These are phyloP conservation scores for Addax nasomaculatus DNA, from an alignment of 2,113 vertebrate genomes.

Conservation along the genomic window DNA sequence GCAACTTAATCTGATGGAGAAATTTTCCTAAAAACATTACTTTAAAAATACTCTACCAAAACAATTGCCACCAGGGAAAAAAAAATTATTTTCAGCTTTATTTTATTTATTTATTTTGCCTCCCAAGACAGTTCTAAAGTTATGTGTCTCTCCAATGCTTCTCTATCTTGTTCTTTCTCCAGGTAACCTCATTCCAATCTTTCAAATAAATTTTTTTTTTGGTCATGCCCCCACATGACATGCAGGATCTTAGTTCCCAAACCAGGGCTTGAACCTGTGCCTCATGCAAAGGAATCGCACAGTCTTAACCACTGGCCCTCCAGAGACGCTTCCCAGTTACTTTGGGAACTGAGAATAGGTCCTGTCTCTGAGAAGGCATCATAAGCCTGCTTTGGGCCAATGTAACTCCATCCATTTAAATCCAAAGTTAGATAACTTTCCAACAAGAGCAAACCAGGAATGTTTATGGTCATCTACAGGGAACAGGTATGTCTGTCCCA, in stretches of 20 bases:
- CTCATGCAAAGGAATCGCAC: rapidly evolving
- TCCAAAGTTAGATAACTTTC: neutral
- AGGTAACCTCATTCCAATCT: neutral
- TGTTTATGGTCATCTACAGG: neutral
- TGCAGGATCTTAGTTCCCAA: neutral
- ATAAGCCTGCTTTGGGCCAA: neutral
- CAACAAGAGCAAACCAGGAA: neutral
- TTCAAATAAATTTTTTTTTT: neutral
- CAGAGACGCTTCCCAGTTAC: neutral
- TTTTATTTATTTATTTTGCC: neutral
- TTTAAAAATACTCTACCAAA: neutral
- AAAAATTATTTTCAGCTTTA: neutral
- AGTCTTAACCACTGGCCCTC: neutral
- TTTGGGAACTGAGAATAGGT: neutral
- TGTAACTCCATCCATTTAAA: neutral
- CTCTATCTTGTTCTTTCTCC: neutral
- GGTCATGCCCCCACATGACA: neutral
- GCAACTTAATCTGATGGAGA: neutral
- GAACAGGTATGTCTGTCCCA: neutral
- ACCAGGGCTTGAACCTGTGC: neutral
- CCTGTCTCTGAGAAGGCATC: neutral
- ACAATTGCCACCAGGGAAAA: neutral
- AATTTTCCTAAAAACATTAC: neutral
- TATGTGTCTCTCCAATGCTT: neutral
- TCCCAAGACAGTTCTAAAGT: neutral